Evolutionary conservation across 2,113 vertebrate species (phyloP), one percentile per base, ranked within the genome.

Genomic region (Apteryx owenii): DNA sequence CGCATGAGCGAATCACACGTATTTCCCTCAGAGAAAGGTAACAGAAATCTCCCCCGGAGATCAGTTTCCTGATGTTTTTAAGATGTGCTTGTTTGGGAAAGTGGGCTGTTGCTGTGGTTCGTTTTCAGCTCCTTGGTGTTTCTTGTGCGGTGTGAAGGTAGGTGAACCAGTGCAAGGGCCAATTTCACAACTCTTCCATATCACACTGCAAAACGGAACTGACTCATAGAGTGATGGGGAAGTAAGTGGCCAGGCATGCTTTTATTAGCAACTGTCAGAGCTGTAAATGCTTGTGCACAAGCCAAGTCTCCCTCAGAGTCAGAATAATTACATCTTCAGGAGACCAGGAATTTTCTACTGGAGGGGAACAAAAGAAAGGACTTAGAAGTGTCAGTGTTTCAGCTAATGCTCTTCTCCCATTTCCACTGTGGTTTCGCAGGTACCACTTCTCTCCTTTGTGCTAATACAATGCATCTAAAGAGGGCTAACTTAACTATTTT

Each of bases 41-140:
- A 18, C 0, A 64, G 73, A 29, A 31, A n/a, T 2, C 2, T 7
- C 14, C 54, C 29, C 38, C 2, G 0, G 21, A 14, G 36, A 28
- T 26, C 5, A 2, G 50, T 33, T 1, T 6, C 31, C 6, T 4
- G 12, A 18, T 6, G 54, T 3, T 21, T 11, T 20, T 8, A 18
- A 29, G 36, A 21, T 2, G 6, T 2, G 13, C 2, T 29, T 6
- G 16, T n/a, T 1, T 10, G 64, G 42, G 64, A 42, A 69, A 29
- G 28, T 2, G 23, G 36, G 36, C 12, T 4, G 14, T 12, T 7
- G 26, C 4, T 25, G 6, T 3, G 44, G 11, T 19, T 31, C 1
- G 8, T 2, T 28, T 7, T 9, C 62, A 5, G 46, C 48, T 42
- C 40, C 38, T 9, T 12, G 9, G 48, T 2, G 23, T 4, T 44